A percentile compares a stretch with the other conserved stretches of the same genome.
Conservation (phyloP, 1,140 invertebrate species). For the Medauroidea extradentata region DNA sequence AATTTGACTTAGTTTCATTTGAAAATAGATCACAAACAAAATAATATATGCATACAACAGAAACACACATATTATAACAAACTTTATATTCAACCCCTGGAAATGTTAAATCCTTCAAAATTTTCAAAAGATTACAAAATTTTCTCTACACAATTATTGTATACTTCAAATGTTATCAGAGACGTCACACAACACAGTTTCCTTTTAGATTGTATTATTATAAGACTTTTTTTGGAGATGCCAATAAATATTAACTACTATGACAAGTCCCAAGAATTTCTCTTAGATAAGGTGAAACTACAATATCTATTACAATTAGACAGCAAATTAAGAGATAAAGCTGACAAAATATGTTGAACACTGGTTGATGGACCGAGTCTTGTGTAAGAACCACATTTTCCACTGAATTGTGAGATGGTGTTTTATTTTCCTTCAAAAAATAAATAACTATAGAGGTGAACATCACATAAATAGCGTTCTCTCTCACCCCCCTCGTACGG, state of each 20-base stretch:
- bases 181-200: neutral
- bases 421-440: conserved; percentile 1
- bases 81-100: neutral
- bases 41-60: neutral
- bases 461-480: too few relatives aligned
- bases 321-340: too few relatives aligned
- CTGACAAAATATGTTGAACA: too few relatives aligned
- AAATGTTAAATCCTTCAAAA: neutral
- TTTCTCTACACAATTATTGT: neutral
- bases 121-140: neutral
- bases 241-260: too few relatives aligned
- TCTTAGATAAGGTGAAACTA: too few relatives aligned
- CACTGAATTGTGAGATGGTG: neutral
- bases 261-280: too few relatives aligned
- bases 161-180: neutral
- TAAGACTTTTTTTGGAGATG: neutral
- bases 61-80: neutral
- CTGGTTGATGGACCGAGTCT: too few relatives aligned
- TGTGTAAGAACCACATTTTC: conserved; percentile 6
- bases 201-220: neutral
- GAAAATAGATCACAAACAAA: conserved; percentile 12
- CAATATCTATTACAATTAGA: too few relatives aligned
- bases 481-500: too few relatives aligned
- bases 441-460: conserved; percentile 10
- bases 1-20: conserved; percentile 18